A percentile compares a stretch with the other conserved stretches of the same genome.
phyloP scores from a whole-genome alignment of 1,140 invertebrate species.

The Himalopsyche phryganea region DNA sequence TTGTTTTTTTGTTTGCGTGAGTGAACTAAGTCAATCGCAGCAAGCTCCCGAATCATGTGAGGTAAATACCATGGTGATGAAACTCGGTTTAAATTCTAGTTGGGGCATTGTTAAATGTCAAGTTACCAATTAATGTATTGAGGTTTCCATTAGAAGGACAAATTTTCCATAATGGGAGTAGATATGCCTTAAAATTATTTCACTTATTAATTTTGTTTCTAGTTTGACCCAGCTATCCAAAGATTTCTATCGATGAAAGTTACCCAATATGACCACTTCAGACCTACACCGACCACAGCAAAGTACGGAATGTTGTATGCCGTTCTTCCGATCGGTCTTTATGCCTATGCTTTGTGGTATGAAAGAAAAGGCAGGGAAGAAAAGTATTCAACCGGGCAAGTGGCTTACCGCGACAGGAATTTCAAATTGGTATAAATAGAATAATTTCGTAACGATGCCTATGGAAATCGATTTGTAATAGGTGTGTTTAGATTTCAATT shows the following conservation, averaged over 20 bases:
- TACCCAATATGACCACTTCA: conserved; percentile 63
- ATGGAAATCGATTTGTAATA: too few species aligned
- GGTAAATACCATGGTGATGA: too few species aligned
- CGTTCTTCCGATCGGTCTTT: conserved; percentile 56
- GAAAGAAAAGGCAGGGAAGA: conserved; percentile 56
- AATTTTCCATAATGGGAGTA: too few species aligned
- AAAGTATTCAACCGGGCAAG: conserved; percentile 61
- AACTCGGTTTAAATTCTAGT: too few species aligned
- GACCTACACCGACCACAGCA: conserved; percentile 58
- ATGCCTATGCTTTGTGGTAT: conserved; percentile 53
- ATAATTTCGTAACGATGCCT: too few species aligned
- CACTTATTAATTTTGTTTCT: conserved; percentile 41
- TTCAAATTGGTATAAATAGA: conserved; percentile 57
- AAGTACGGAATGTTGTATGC: conserved; percentile 52
- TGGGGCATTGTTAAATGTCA: too few species aligned
- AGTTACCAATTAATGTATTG: too few species aligned
- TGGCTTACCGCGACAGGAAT: conserved; percentile 66
- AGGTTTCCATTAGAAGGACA: too few species aligned
- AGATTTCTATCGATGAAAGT: conserved; percentile 66
- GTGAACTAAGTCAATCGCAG: too few species aligned
- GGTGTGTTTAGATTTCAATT: too few species aligned
- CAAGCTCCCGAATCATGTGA: too few species aligned
- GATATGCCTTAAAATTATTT: background rate
- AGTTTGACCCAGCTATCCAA: conserved; percentile 75
- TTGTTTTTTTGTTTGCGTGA: too few species aligned